These are phyloP conservation scores for Heterocephalus glaber DNA, from an alignment of 2,113 vertebrate genomes.

Conservation along the genomic window DNA sequence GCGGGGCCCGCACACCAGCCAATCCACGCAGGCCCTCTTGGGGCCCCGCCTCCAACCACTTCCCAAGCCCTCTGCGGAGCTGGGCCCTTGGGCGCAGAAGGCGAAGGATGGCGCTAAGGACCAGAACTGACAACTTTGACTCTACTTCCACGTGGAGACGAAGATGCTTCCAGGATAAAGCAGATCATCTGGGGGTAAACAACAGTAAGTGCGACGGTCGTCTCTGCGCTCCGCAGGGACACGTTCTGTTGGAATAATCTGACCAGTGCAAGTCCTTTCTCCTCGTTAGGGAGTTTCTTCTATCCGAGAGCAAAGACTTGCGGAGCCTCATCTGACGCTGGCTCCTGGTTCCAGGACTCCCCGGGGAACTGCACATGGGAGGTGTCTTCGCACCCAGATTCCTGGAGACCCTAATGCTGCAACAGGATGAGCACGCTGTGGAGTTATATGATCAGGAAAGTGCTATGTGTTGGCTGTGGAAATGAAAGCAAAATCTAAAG, in stretches of 20 bases:
- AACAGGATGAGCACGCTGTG: not conserved
- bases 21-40: not conserved
- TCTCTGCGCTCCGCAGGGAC: not conserved
- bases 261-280: not conserved
- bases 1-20: not conserved
- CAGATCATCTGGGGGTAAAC: not conserved
- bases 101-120: rapidly evolving
- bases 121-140: not conserved
- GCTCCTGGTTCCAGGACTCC: not conserved
- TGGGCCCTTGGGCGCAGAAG: no score
- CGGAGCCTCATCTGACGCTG: not conserved
- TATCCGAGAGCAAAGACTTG: not conserved
- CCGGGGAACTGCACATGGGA: not conserved
- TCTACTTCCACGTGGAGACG: not conserved
- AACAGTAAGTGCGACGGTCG: not conserved
- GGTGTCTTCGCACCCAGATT: not conserved
- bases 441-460: not conserved
- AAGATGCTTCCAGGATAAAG: not conserved
- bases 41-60: not conserved
- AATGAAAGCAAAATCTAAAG: not conserved
- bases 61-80: not conserved
- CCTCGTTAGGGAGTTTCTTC: not conserved
- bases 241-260: not conserved
- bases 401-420: not conserved
- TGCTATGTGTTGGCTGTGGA: not conserved